phyloP scores from a whole-genome alignment of 2,888 invertebrate species.

The Eristalis tenax region DNA sequence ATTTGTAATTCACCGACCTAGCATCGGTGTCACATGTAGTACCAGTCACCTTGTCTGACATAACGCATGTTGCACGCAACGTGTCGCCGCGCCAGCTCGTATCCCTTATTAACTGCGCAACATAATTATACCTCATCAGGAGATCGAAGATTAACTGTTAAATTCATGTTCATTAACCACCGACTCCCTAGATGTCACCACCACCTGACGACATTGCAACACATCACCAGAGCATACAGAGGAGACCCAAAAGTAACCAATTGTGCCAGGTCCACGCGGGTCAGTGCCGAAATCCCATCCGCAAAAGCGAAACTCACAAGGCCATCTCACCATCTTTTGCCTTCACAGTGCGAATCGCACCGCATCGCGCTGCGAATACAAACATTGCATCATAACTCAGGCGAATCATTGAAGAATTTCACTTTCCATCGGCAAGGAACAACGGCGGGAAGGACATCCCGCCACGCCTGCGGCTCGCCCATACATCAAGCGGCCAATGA shows the following conservation, averaged over 20 bases:
- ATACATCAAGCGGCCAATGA: slow-evolving; percentile 60
- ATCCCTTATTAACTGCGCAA: slow-evolving; percentile 35
- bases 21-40: neutral
- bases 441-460: slow-evolving; percentile 48
- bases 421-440: slow-evolving; percentile 52
- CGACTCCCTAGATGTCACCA: slow-evolving; percentile 53
- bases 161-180: slow-evolving; percentile 56
- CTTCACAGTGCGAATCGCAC: neutral
- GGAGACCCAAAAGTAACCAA: slow-evolving; percentile 9
- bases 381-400: slow-evolving; percentile 66
- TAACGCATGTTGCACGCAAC: slow-evolving; percentile 27
- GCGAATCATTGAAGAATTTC: slow-evolving; percentile 66
- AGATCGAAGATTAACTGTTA: slow-evolving; percentile 57
- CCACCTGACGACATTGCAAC: slow-evolving; percentile 33
- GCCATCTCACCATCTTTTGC: slow-evolving; percentile 34
- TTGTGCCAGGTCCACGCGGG: slow-evolving; percentile 53
- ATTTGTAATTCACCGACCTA: neutral
- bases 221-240: neutral
- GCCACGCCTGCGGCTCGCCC: slow-evolving; percentile 52
- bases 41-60: neutral
- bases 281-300: slow-evolving; percentile 22
- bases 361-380: neutral
- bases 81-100: slow-evolving; percentile 26
- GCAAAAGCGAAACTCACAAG: slow-evolving; percentile 61
- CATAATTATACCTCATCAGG: slow-evolving; percentile 59